Conservation (phyloP, 2,113 vertebrate species). For the Spilogale gracilis region DNA sequence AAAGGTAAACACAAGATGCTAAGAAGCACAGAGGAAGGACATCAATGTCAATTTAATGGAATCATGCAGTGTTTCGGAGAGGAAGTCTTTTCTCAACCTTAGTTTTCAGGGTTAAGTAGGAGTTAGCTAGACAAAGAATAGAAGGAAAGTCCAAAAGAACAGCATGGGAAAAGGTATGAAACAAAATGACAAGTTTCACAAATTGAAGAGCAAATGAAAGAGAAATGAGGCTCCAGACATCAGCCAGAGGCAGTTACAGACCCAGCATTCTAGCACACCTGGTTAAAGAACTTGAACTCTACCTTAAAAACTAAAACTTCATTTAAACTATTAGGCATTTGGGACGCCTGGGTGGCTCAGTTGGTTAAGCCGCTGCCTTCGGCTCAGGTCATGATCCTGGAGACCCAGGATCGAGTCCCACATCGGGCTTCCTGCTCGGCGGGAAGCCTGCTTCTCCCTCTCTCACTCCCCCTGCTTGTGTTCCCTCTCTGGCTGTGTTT, state of each 20-base stretch:
- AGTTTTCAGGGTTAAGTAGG: neutral
- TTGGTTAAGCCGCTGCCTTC: too few species aligned
- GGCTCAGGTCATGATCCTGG: too few species aligned
- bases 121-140: neutral
- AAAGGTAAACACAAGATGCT: neutral
- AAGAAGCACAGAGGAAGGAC: neutral
- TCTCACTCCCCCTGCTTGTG: too few species aligned
- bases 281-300: neutral
- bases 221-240: neutral
- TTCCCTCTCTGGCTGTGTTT: too few species aligned
- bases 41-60: neutral
- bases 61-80: neutral
- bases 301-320: constrained; percentile 19
- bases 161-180: neutral
- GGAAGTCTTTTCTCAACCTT: neutral
- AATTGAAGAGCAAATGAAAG: neutral
- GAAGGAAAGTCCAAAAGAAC: neutral
- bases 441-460: too few species aligned
- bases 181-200: neutral
- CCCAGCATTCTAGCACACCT: too few species aligned
- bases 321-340: neutral
- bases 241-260: neutral
- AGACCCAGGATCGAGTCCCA: too few species aligned
- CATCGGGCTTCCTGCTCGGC: too few species aligned
- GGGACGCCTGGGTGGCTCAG: too few species aligned